Percentiles rank a stretch among this genome's conserved stretches.
Conservation (phyloP, 2,113 vertebrate genomes). For the Budorcas taxicolor region DNA sequence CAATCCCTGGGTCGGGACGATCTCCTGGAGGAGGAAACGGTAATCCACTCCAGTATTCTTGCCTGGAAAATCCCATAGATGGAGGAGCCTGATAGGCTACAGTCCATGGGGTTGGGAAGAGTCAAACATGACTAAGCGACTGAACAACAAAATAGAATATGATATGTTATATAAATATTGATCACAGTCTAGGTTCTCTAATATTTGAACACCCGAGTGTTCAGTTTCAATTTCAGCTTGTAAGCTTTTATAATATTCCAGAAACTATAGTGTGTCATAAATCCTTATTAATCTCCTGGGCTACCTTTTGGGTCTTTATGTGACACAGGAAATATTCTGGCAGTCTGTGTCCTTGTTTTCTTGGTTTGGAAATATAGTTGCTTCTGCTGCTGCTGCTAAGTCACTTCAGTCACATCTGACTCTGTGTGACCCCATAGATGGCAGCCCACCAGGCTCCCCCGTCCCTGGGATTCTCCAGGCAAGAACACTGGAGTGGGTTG, state of each 20-base stretch:
- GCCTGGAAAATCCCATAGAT: background rate
- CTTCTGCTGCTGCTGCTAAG: too few relatives aligned
- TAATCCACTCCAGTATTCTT: background rate
- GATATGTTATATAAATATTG: background rate
- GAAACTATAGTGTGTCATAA: slow-evolving; percentile 6
- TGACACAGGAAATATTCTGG: background rate
- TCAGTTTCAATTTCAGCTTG: slow-evolving; percentile 11
- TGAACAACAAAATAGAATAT: background rate
- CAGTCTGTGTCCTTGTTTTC: background rate
- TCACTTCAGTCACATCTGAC: too few relatives aligned
- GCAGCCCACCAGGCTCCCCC: too few relatives aligned
- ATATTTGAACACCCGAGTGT: background rate
- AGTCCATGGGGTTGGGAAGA: background rate
- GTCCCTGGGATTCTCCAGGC: too few relatives aligned
- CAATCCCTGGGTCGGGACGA: background rate
- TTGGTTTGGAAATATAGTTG: background rate
- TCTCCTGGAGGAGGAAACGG: background rate
- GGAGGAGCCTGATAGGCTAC: background rate
- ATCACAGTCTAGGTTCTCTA: background rate
- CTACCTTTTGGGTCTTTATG: background rate
- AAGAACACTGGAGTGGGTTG: background rate
- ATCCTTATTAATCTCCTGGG: background rate
- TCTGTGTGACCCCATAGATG: too few relatives aligned
- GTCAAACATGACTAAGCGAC: fast-evolving
- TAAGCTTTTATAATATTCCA: slow-evolving; percentile 6